A percentile compares a stretch with the other conserved stretches of the same genome.
Evolutionary conservation across 2,888 invertebrate genomes (phyloP).

Genomic region (Oligia strigilis): DNA sequence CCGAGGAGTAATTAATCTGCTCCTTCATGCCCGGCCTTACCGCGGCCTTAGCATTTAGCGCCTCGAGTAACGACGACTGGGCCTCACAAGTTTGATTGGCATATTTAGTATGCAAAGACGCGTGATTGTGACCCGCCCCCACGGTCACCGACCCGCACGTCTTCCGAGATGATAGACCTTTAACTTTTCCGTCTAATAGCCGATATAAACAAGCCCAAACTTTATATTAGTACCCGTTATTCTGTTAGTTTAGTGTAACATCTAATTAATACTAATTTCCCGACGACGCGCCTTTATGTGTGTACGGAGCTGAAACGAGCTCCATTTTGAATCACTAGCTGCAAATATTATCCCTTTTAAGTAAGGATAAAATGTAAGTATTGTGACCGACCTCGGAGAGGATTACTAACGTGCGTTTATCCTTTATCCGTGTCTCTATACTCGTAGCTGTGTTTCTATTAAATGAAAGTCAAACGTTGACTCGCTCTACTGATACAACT

Average conservation of each 20-base stretch:
- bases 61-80: slow-evolving; percentile 76
- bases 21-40: slow-evolving; percentile 62
- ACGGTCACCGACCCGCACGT: not conserved
- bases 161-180: slow-evolving; percentile 36
- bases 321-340: slow-evolving; percentile 59
- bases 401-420: slow-evolving; percentile 55
- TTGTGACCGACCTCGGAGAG: slow-evolving; percentile 49
- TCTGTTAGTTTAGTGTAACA: slow-evolving; percentile 60
- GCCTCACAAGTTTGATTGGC: slow-evolving; percentile 77
- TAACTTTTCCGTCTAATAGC: slow-evolving; percentile 58
- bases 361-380: slow-evolving; percentile 62
- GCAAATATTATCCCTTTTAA: slow-evolving; percentile 51
- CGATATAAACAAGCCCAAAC: slow-evolving; percentile 63
- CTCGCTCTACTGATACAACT: slow-evolving; percentile 43
- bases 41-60: slow-evolving; percentile 69
- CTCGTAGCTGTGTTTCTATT: slow-evolving; percentile 24
- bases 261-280: slow-evolving; percentile 65
- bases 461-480: slow-evolving; percentile 65
- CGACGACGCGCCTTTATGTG: slow-evolving; percentile 35
- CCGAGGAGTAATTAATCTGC: slow-evolving; percentile 80
- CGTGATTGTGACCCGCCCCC: slow-evolving; percentile 43
- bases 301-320: slow-evolving; percentile 36
- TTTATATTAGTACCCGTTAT: slow-evolving; percentile 40
- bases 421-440: slow-evolving; percentile 58
- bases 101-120: slow-evolving; percentile 81